A percentile compares a stretch with the other conserved stretches of the same genome.
Evolutionary conservation across 2,797 vertebrate genomes (phyloP).

Genomic region (Neoniphon sammara): DNA sequence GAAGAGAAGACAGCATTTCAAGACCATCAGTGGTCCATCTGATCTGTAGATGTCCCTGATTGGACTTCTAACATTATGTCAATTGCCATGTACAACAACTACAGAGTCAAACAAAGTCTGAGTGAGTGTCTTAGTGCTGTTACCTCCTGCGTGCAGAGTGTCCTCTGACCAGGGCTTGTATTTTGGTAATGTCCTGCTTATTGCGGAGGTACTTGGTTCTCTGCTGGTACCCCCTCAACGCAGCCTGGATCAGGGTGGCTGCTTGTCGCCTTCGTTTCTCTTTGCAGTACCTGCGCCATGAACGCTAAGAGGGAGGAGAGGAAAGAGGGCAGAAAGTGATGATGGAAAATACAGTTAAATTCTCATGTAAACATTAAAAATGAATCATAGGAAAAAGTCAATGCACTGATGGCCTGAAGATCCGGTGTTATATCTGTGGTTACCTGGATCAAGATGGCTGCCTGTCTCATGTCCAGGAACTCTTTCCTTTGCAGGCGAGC

Average conservation of each 20-base stretch:
- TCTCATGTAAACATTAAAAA: background rate
- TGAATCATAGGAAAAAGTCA: background rate
- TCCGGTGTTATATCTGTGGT: background rate
- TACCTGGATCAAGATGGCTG: constrained; percentile 90
- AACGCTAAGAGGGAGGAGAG: constrained; percentile 73
- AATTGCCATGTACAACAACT: background rate
- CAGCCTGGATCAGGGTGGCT: constrained; percentile 85
- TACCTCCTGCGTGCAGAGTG: constrained; percentile 90
- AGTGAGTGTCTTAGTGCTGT: constrained; percentile 1
- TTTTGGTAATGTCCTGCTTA: constrained; percentile 78
- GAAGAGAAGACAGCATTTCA: background rate
- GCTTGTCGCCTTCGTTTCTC: constrained; percentile 80
- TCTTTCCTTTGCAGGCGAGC: constrained; percentile 87
- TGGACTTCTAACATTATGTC: background rate
- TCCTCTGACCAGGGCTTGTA: constrained; percentile 91
- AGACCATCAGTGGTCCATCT: background rate
- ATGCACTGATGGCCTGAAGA: too few species aligned
- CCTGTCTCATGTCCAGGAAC: constrained; percentile 86
- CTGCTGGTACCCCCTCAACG: constrained; percentile 86
- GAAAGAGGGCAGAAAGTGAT: background rate
- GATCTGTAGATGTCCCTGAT: background rate
- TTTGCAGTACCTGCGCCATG: constrained; percentile 84
- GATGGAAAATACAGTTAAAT: background rate
- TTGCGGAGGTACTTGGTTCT: constrained; percentile 74
- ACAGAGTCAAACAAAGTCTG: background rate